Evolutionary conservation across 2,888 invertebrate genomes (phyloP), one percentile per base, ranked within the genome.

Genomic region (Tiliacea aurago): DNA sequence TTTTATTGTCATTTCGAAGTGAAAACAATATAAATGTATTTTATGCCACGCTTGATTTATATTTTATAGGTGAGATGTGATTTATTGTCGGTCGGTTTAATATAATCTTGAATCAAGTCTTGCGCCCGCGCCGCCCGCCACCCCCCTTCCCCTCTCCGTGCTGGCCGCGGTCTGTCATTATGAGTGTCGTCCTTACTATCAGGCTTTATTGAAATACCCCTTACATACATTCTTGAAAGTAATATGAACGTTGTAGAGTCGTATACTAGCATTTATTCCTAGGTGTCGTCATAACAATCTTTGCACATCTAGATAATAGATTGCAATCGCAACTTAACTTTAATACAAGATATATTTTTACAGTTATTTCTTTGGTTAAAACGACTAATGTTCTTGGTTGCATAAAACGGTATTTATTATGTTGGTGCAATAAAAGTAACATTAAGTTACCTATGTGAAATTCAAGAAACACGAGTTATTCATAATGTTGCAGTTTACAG

Each of bases 21-120:
- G 95, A 95, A 96, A 96, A 96, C 95, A 95, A 95, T 95, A 95
- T 94, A 95, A 95, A 95, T 94, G 94, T 95, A 91, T 94, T 96
- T 95, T 95, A 94, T 94, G 95, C 93, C 94, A 91, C 90, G 82
- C 81, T 90, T 95, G 96, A 95, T 95, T 95, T 96, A 96, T 95
- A 92, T 92, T 95, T 95, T 95, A 95, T 95, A 94, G 94, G 95
- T 92, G 92, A 93, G 92, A 90, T 94, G 94, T 95, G 95, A 96
- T 96, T 95, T 96, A 96, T 93, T 90, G 89, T 89, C 85, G 89
- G 86, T 91, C 90, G 92, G 92, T 93, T 93, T 93, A 93, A 93
- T 93, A 95, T 93, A 93, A 93, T 92, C 92, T 93, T 92, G 90
- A 88, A 81, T 88, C 90, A 85, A 85, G 85, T 72, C 69, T 83